phyloP scores from a whole-genome alignment of 2,797 vertebrate species.

The Gymnocypris eckloni region DNA sequence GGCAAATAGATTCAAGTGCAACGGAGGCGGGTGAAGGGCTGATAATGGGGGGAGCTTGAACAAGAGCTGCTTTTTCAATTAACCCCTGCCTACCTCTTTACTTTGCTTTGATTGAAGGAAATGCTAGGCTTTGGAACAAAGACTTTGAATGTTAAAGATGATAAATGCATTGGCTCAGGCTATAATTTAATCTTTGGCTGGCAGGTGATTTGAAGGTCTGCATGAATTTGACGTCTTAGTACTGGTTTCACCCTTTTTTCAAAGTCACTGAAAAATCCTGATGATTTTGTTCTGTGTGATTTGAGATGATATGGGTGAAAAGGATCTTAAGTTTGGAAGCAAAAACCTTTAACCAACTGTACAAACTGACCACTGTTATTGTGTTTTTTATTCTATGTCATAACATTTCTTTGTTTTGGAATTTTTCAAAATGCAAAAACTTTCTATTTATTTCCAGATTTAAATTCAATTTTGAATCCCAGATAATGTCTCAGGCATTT shows the following conservation, averaged over 20 bases:
- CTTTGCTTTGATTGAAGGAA: not conserved
- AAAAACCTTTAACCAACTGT: conserved; percentile 5
- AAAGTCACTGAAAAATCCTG: not conserved
- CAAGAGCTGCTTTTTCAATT: conserved; percentile 46
- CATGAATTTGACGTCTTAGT: not conserved
- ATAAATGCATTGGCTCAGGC: not conserved
- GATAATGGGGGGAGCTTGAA: conserved; percentile 38
- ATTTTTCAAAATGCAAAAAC: not conserved
- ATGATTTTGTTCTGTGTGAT: not conserved
- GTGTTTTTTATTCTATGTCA: not conserved
- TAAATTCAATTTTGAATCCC: not conserved
- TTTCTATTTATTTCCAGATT: not conserved
- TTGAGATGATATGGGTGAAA: not conserved
- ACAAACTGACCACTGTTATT: not conserved
- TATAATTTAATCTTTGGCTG: not conserved
- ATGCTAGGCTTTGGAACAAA: not conserved
- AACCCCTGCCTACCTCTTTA: conserved; percentile 43
- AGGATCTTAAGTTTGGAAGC: not conserved
- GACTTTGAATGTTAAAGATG: not conserved
- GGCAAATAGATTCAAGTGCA: conserved; percentile 66
- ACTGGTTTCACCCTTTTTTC: not conserved
- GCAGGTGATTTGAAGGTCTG: not conserved
- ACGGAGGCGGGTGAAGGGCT: conserved; percentile 28
- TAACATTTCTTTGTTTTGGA: conserved; percentile 15
- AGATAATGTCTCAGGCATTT: not conserved